Evolutionary conservation across 1,140 invertebrate genomes (phyloP), one percentile per base, ranked within the genome.

Genomic region (Drosophila kohkoa): DNA sequence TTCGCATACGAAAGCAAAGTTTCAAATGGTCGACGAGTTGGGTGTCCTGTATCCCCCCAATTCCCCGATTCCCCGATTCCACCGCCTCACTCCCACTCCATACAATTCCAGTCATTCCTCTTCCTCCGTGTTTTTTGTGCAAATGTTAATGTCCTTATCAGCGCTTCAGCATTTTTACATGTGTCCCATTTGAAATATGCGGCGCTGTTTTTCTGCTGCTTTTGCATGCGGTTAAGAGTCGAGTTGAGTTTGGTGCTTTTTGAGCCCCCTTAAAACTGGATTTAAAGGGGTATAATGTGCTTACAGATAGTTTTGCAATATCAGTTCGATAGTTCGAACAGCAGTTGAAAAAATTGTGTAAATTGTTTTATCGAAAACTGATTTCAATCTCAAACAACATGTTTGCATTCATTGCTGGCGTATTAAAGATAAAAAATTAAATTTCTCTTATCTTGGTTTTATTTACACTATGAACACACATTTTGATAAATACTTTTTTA

Each of bases 101-200:
- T 38, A 35, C 35, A 20, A 20, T 57, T 32, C 11, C 16, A 16
- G 49, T 25, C 46, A 45, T 51, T 48, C n/a, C 45, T 54, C 41
- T 52, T 20, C 28, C 28, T 25, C 35, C 45, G n/a, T 71, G 76
- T 79, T 65, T 80, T 80, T 69, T 74, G 83, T 76, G 76, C 74
- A 89, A 88, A 89, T 88, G 83, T 88, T 88, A 88, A 89, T 88
- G 83, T 88, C 80, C 83, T 88, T 88, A 88, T 88, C 83, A 88
- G 83, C 80, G 83, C 85, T 88, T 89, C 77, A 88, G 80, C 70
- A 88, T 88, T 88, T 88, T 88, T 89, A 88, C 83, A 88, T 88
- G 83, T 88, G 83, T 88, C 83, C 83, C 81, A 77, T 81, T 88
- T 88, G 83, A 88, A 88, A 88, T 88, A 88, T 88, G 77, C 77